These are phyloP conservation scores for Erebia aethiops DNA, from an alignment of 2,888 invertebrate genomes.

Conservation along the genomic window DNA sequence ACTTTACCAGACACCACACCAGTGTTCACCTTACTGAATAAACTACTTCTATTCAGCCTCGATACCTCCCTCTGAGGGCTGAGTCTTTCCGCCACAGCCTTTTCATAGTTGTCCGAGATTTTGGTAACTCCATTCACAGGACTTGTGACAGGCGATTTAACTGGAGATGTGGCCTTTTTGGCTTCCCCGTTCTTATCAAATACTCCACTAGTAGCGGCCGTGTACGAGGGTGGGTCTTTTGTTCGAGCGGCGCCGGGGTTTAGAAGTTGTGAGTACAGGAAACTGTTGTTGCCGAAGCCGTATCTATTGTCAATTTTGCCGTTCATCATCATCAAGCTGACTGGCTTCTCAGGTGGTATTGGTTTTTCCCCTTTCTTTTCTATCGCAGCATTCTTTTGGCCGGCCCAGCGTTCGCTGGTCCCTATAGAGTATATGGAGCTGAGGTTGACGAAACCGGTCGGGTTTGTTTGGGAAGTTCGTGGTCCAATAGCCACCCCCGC, in stretches of 20 bases:
- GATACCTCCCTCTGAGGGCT: slow-evolving; percentile 68
- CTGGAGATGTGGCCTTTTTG: slow-evolving; percentile 56
- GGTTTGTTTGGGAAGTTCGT: slow-evolving; percentile 45
- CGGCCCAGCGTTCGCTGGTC: slow-evolving; percentile 58
- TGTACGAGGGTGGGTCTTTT: slow-evolving; percentile 73
- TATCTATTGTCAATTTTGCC: slow-evolving; percentile 74
- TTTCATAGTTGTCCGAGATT: slow-evolving; percentile 78
- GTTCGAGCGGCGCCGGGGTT: slow-evolving; percentile 60
- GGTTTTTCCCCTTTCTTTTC: slow-evolving; percentile 74
- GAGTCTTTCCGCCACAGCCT: slow-evolving; percentile 71
- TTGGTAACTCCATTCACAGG: slow-evolving; percentile 75
- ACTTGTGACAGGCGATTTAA: slow-evolving; percentile 62
- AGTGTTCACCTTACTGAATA: slow-evolving; percentile 75
- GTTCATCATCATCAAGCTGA: slow-evolving; percentile 77
- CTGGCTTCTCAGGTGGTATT: slow-evolving; percentile 76
- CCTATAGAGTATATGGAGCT: slow-evolving; percentile 77
- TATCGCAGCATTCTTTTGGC: slow-evolving; percentile 56
- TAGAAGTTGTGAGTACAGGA: slow-evolving; percentile 72
- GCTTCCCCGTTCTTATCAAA: slow-evolving; percentile 55
- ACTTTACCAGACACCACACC: slow-evolving; percentile 71
- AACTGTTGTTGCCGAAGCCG: slow-evolving; percentile 74
- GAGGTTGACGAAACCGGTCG: slow-evolving; percentile 70
- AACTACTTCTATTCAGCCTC: slow-evolving; percentile 64
- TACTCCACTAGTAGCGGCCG: slow-evolving; percentile 64
- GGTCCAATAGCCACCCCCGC: slow-evolving; percentile 43